Base-by-base conservation (phyloP, 1,140 invertebrate genomes). In the Callitettix versicolor region DNA sequence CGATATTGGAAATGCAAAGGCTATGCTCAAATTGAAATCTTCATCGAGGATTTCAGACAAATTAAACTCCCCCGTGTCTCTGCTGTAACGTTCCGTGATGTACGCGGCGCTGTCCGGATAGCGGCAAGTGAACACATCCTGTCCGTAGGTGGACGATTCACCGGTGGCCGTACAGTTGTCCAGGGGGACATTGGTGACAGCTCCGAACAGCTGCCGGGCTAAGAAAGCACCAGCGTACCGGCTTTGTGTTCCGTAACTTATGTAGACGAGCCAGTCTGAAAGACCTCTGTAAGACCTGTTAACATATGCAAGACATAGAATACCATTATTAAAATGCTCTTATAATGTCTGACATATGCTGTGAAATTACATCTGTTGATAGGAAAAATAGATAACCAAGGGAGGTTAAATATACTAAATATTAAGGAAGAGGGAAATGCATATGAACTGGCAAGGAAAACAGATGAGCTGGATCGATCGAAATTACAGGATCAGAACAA, bases 1-100 rank as follows among this genome's bases (percentile, higher is more conserved):
- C 9, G 84, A 86, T 5, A 87, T 69, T 1, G 86, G 82, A 65
- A 94, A 94, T 0, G 84, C 86, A 57, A 91, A 81, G 0, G 84
- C 85, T n/a, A 92, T 79, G 0, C 85, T 79, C 43, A 92, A 77
- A 74, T 91, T 91, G 18, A 84, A 73, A 56, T 86, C 81, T 3
- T 79, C 68, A 58, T 86, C 80, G 12, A 89, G 70, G 22, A 63
- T 79, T 38, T 80, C 77, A 0, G 73, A 73, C 50, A 74, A 69
- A 49, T 77, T 79, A 15, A 81, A 76, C 61, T 83, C 80, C 0
- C 74, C 71, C 5, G 33, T 15, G 33, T 70, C 57, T 81, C 80
- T 11, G 79, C 79, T 79, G 60, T 86, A 90, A 15, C 85, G 70
- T 68, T 89, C 86, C 0, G 79, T 75, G 9, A 91, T 64, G 67